phyloP scores from a whole-genome alignment of 2,888 invertebrate genomes.

The Sarcophaga caerulescens region DNA sequence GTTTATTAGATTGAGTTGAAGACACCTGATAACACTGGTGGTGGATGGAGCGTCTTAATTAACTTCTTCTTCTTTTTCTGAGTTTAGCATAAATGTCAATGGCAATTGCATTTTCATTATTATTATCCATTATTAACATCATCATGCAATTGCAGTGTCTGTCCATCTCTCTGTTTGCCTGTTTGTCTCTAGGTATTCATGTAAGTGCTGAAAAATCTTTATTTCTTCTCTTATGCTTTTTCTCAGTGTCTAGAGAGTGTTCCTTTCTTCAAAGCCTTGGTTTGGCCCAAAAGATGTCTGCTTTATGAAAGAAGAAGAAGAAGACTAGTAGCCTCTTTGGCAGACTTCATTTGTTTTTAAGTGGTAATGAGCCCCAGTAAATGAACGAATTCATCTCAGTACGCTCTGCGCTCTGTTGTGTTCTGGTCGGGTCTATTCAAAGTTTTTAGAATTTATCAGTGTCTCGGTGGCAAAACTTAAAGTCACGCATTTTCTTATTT shows the following conservation, averaged over 20 bases:
- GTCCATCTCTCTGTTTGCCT: too few species aligned
- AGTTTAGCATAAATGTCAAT: constrained; percentile 53
- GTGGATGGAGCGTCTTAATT: constrained; percentile 55
- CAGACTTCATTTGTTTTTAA: constrained; percentile 46
- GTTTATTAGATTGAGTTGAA: not conserved
- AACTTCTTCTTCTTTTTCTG: constrained; percentile 29
- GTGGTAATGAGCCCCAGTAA: constrained; percentile 36
- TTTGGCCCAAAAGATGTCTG: not conserved
- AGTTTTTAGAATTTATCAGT: constrained; percentile 34
- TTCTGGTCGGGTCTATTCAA: constrained; percentile 21
- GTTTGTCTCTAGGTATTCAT: too few species aligned
- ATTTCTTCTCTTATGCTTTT: too few species aligned
- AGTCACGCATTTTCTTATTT: constrained; percentile 63
- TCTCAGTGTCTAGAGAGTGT: too few species aligned
- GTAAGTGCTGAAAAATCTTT: too few species aligned
- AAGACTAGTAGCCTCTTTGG: not conserved
- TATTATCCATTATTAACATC: constrained; percentile 9
- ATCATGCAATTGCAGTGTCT: constrained; percentile 23
- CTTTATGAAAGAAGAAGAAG: constrained; percentile 20
- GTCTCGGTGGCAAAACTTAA: constrained; percentile 23
- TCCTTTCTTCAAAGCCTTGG: too few species aligned
- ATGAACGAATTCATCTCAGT: constrained; percentile 6
- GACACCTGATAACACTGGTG: constrained; percentile 8
- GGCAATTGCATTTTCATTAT: constrained; percentile 10
- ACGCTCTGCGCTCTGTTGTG: not conserved